Percentiles rank a stretch among this genome's conserved stretches.
phyloP scores from a whole-genome alignment of 2,888 invertebrate species.

The Alsophila aescularia region DNA sequence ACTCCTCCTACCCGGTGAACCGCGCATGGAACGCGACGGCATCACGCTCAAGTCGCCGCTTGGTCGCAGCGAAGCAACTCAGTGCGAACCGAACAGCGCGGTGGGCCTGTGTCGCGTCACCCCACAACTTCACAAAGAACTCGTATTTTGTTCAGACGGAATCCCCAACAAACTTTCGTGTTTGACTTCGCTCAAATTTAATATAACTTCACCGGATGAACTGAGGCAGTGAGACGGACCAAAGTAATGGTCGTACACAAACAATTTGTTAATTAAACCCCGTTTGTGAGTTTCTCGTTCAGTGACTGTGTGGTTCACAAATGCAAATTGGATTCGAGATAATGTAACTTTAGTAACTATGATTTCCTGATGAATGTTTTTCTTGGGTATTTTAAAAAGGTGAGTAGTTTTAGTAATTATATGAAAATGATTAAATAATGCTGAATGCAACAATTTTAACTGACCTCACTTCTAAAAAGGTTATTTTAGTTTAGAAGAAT shows the following conservation, averaged over 20 bases:
- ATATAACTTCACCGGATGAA: conserved; percentile 55
- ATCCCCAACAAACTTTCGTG: conserved; percentile 55
- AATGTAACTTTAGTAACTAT: conserved; percentile 32
- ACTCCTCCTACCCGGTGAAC: conserved; percentile 77
- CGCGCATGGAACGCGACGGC: conserved; percentile 75
- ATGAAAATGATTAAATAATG: not conserved
- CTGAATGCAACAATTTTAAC: too few species aligned
- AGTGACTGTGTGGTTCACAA: conserved; percentile 65
- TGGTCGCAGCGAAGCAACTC: conserved; percentile 54
- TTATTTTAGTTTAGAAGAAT: too few species aligned
- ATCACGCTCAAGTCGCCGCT: conserved; percentile 63
- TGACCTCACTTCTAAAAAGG: too few species aligned
- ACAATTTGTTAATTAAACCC: conserved; percentile 53
- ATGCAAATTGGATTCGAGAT: conserved; percentile 41
- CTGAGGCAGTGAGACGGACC: conserved; percentile 50
- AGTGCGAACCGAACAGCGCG: conserved; percentile 60
- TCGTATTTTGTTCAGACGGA: conserved; percentile 43
- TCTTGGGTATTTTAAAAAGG: conserved; percentile 6
- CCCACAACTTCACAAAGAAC: conserved; percentile 55
- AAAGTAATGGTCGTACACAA: conserved; percentile 51
- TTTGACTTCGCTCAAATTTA: conserved; percentile 58
- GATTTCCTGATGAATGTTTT: conserved; percentile 16
- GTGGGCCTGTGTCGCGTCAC: conserved; percentile 57
- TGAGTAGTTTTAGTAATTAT: conserved; percentile 1
- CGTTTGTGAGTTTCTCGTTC: conserved; percentile 61